Conservation (phyloP, 2,888 invertebrate genomes). For the Drosophila buzzatii region DNA sequence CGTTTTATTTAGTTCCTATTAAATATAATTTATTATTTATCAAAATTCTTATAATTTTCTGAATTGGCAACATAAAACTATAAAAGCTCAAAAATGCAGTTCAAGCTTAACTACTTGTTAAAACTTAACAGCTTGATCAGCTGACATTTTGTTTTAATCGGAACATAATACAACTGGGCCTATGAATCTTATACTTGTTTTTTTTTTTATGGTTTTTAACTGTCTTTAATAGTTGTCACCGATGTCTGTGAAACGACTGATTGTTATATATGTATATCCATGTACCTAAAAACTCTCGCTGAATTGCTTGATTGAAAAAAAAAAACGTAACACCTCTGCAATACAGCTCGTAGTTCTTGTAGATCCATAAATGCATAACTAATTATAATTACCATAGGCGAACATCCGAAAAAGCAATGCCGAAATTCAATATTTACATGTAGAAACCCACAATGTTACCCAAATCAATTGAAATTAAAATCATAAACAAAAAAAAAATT, state of each 20-base stretch:
- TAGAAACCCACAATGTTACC: conserved; percentile 40
- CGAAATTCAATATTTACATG: conserved; percentile 38
- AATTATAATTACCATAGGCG: conserved; percentile 1
- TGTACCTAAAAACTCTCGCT: conserved; percentile 18
- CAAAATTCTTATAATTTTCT: not conserved
- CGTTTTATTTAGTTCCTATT: conserved; percentile 14
- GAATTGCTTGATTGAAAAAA: conserved; percentile 37
- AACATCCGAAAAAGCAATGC: conserved; percentile 25
- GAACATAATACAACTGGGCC: conserved; percentile 6
- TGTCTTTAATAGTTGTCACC: conserved; percentile 32
- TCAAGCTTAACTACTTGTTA: not conserved
- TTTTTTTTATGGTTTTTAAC: conserved; percentile 32
- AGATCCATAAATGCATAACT: conserved; percentile 22
- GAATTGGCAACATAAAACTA: not conserved
- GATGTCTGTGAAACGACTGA: conserved; percentile 35
- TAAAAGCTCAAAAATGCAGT: not conserved
- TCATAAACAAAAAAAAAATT: conserved; percentile 22
- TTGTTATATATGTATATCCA: conserved; percentile 23
- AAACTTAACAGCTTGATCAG: not conserved
- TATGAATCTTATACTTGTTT: conserved; percentile 14
- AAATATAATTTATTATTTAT: not conserved
- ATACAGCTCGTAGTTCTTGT: conserved; percentile 28
- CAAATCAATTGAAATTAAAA: conserved; percentile 32
- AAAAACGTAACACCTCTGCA: conserved; percentile 8
- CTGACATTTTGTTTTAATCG: not conserved